phyloP scores from a whole-genome alignment of 2,113 vertebrate species.

The Setophaga kirtlandii region DNA sequence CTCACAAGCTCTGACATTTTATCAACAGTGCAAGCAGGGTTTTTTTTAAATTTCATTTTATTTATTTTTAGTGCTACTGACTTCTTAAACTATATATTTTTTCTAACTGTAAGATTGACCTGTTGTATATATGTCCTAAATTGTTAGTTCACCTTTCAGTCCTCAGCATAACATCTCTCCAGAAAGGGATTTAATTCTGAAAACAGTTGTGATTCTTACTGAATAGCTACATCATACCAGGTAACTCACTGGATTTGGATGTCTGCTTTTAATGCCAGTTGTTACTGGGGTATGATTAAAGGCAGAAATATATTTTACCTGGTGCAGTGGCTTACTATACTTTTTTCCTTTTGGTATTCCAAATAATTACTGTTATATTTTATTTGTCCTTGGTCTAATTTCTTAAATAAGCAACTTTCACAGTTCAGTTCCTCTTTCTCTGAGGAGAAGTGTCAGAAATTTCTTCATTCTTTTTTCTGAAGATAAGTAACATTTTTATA shows the following conservation, averaged over 20 bases:
- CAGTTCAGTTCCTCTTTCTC: background rate
- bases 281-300: background rate
- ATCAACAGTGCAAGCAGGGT: background rate
- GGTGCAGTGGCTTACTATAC: background rate
- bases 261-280: background rate
- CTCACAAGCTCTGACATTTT: background rate
- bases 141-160: background rate
- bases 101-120: background rate
- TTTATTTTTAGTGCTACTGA: background rate
- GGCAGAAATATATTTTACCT: background rate
- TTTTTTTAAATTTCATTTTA: background rate
- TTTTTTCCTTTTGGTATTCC: background rate
- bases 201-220: background rate
- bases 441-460: background rate
- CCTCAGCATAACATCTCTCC: background rate
- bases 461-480: background rate
- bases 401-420: background rate
- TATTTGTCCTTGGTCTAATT: background rate
- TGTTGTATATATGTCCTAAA: background rate
- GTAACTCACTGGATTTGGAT: background rate
- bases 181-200: background rate
- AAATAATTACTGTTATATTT: background rate
- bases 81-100: background rate
- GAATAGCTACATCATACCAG: background rate
- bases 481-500: background rate